A percentile compares a stretch with the other conserved stretches of the same genome.
phyloP scores from a whole-genome alignment of 2,888 invertebrate species.

The Diaperis boleti region DNA sequence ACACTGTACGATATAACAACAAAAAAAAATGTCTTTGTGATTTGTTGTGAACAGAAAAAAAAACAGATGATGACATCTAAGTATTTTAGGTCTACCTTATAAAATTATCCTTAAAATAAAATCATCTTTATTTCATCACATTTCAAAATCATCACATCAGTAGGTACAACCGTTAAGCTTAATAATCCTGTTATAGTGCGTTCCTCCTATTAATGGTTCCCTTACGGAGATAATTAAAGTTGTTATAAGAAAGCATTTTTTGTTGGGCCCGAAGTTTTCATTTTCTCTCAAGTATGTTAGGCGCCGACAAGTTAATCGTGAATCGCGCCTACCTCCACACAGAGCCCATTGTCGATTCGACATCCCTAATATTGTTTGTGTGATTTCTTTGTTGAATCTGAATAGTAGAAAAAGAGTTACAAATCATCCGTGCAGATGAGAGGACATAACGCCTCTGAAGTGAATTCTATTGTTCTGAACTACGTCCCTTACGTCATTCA shows the following conservation, averaged over 20 bases:
- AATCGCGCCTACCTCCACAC: constrained; percentile 8
- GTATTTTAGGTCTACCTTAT: too few relatives aligned
- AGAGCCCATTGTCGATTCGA: constrained; percentile 29
- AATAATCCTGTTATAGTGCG: not conserved
- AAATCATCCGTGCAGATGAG: constrained; percentile 28
- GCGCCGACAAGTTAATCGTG: constrained; percentile 4
- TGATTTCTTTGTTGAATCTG: constrained; percentile 30
- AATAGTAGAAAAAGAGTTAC: constrained; percentile 9
- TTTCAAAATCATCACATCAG: too few relatives aligned
- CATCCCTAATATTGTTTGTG: constrained; percentile 29
- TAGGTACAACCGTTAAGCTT: too few relatives aligned
- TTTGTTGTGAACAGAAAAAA: too few relatives aligned
- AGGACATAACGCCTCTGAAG: constrained; percentile 28
- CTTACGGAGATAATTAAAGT: not conserved
- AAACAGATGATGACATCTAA: too few relatives aligned
- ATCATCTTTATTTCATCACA: too few relatives aligned
- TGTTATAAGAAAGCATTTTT: not conserved
- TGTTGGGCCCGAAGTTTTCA: not conserved
- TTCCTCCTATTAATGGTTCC: not conserved
- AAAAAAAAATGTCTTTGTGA: too few relatives aligned
- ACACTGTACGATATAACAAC: too few relatives aligned
- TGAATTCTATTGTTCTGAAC: constrained; percentile 37
- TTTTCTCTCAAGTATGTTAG: constrained; percentile 1
- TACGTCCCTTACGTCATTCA: constrained; percentile 50
- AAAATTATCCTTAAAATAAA: too few relatives aligned